Evolutionary conservation across 2,888 invertebrate species (phyloP).

Genomic region (Byasa hedistus): DNA sequence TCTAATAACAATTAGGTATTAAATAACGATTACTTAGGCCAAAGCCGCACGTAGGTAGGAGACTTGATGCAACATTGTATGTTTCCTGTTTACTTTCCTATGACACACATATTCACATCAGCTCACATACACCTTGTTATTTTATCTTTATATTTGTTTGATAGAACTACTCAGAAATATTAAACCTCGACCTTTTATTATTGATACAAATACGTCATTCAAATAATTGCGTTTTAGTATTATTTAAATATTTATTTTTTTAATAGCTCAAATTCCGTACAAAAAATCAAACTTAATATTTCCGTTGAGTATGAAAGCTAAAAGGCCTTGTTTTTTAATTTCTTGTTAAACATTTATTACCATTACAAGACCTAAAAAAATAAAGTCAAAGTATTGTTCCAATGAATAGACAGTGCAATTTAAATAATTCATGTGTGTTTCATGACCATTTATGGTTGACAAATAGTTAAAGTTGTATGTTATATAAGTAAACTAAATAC

Average conservation of each 20-base stretch:
- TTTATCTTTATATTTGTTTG: background rate
- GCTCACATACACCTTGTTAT: slow-evolving; percentile 17
- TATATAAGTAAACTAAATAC: too few species aligned
- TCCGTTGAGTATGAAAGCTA: too few species aligned
- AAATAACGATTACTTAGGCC: slow-evolving; percentile 43
- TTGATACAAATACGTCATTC: background rate
- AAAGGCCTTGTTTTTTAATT: too few species aligned
- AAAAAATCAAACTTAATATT: too few species aligned
- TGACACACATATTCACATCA: slow-evolving; percentile 33
- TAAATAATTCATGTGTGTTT: too few species aligned
- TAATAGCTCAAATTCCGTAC: too few species aligned
- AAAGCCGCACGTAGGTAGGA: slow-evolving; percentile 25
- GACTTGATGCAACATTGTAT: slow-evolving; percentile 42
- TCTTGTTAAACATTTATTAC: too few species aligned
- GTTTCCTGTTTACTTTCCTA: slow-evolving; percentile 53
- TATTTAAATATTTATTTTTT: background rate
- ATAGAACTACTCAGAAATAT: slow-evolving; percentile 18
- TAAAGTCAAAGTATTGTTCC: too few species aligned
- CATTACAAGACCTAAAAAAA: too few species aligned
- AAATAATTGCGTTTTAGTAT: background rate
- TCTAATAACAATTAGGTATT: slow-evolving; percentile 41
- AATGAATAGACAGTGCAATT: too few species aligned
- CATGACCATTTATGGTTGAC: too few species aligned
- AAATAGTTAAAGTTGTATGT: too few species aligned
- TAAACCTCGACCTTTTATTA: slow-evolving; percentile 7